A percentile compares a stretch with the other conserved stretches of the same genome.
Conservation (phyloP, 2,113 vertebrate species). For the Prietella phreatophila region DNA sequence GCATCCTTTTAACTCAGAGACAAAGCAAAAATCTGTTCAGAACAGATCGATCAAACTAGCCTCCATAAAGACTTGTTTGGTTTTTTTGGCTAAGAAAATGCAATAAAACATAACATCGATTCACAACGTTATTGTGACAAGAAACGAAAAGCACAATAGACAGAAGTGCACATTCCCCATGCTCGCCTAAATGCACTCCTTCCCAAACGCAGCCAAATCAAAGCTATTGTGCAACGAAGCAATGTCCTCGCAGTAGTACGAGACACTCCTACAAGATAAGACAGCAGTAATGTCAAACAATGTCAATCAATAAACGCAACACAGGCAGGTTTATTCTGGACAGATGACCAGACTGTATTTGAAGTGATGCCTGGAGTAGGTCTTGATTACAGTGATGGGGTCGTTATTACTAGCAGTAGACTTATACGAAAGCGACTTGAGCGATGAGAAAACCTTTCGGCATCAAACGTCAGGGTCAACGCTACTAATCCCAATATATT, state of each 20-base stretch:
- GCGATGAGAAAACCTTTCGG: too few relatives aligned
- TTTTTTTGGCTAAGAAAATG: not conserved
- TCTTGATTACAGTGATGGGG: not conserved
- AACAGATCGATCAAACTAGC: not conserved
- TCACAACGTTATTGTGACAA: too few relatives aligned
- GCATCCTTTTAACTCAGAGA: not conserved
- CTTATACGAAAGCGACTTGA: not conserved
- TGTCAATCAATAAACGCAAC: not conserved
- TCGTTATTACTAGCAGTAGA: not conserved
- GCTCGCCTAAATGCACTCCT: not conserved
- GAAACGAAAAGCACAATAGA: not conserved
- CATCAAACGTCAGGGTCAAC: not conserved
- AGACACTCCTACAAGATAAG: not conserved
- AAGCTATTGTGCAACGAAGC: not conserved
- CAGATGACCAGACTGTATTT: not conserved
- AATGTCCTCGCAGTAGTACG: not conserved
- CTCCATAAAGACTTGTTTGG: too few relatives aligned
- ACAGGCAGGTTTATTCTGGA: not conserved
- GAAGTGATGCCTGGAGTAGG: not conserved
- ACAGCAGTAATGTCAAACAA: not conserved
- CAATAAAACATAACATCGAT: too few relatives aligned
- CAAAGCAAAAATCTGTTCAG: too few relatives aligned
- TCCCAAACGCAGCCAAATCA: too few relatives aligned
- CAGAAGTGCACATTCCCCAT: not conserved
- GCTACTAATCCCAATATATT: not conserved